Base-by-base conservation (phyloP, 2,797 vertebrate species). In the Alcedo atthis region DNA sequence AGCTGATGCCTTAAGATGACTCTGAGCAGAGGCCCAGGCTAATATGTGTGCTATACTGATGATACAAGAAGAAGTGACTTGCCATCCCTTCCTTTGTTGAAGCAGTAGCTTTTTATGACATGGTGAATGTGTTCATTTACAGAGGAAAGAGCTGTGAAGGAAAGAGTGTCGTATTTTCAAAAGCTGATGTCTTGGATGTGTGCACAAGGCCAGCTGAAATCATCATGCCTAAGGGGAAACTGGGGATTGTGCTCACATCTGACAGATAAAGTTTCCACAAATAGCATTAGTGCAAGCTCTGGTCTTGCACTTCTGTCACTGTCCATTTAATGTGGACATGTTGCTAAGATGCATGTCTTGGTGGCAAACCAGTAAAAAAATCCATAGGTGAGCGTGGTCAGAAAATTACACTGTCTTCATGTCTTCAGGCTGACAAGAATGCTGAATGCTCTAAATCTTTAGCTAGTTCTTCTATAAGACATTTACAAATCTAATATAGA, bases 401-500 rank as follows among this genome's bases (percentile, higher is more conserved):
- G 70, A 66, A 92, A 58, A 89, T 11, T 48, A 78, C 9, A 89
- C 16, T 21, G 35, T 76, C 49, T 81, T 71, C 42, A 22, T n/a
- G 21, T 77, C 76, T 91, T 81, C 42, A 75, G 55, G 61, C 37
- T 85, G 62, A 69, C 37, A 69, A 77, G 45, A 48, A 42, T 46
- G 48, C 35, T 61, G 32, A 43, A 67, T 67, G 54, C 37, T 82
- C 68, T 84, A 91, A 86, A 91, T 81, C 53, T 84, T n/a, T 18
- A 82, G 2, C 18, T 68, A 61, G 57, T 74, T 93, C 49, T 86
- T 88, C 67, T 58, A 7, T 16, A 61, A 57, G 49, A 80, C 55
- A 75, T 42, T 80, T 90, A 54, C 15, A 85, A 68, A 88, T 88
- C 33, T 70, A 66, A 91, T 91, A 61, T 4, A 93, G 83, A 77